Percentiles rank a stretch among this genome's conserved stretches.
phyloP scores from a whole-genome alignment of 2,888 invertebrate species.

The Agrotis puta region DNA sequence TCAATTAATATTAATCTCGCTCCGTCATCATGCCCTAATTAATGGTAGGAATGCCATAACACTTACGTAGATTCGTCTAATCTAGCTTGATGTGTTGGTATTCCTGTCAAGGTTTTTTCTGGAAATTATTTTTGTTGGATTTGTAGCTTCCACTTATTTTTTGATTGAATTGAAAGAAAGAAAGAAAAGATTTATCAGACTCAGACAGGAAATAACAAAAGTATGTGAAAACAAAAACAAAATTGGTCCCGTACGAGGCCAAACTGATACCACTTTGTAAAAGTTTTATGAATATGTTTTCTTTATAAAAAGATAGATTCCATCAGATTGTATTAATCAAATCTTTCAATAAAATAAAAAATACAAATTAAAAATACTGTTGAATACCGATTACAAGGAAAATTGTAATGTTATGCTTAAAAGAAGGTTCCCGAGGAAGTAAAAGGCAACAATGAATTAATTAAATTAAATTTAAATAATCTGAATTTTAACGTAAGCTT shows the following conservation, averaged over 20 bases:
- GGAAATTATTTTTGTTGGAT: constrained; percentile 33
- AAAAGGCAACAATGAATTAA: constrained; percentile 63
- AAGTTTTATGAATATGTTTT: too few species aligned
- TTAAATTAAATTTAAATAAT: constrained; percentile 65
- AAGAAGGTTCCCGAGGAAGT: constrained; percentile 32
- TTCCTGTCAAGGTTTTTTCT: constrained; percentile 47
- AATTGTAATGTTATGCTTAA: constrained; percentile 44
- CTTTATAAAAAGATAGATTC: too few species aligned
- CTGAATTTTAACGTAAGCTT: constrained; percentile 58
- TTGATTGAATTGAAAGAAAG: constrained; percentile 1
- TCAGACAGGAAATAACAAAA: too few species aligned
- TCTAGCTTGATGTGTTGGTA: constrained; percentile 51
- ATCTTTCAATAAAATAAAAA: constrained; percentile 18
- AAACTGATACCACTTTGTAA: too few species aligned
- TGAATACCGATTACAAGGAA: constrained; percentile 43
- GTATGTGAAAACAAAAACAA: too few species aligned
- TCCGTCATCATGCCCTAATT: constrained; percentile 68
- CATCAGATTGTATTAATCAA: neutral
- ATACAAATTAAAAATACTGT: constrained; percentile 23
- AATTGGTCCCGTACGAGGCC: too few species aligned
- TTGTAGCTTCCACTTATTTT: neutral
- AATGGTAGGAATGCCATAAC: constrained; percentile 68
- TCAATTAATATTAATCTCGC: constrained; percentile 72
- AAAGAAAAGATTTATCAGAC: too few species aligned
- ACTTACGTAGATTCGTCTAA: constrained; percentile 62